These are phyloP conservation scores for Phalacrocorax carbo DNA, from an alignment of 2,113 vertebrate species.

Conservation along the genomic window DNA sequence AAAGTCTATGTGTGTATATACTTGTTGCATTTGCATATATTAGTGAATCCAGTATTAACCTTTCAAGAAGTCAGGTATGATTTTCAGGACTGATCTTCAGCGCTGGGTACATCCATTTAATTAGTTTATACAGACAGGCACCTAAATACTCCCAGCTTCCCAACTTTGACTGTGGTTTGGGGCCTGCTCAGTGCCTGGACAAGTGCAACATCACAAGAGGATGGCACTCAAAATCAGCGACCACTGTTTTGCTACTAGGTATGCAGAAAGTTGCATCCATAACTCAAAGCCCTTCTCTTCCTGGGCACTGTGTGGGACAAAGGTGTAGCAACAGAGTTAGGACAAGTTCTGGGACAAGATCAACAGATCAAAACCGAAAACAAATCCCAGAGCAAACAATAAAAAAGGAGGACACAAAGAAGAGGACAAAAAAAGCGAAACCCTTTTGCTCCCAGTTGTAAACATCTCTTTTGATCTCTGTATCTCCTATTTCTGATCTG, in stretches of 20 bases:
- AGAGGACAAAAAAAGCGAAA: neutral
- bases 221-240: neutral
- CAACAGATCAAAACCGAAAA: neutral
- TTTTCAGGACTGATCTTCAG: neutral
- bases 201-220: neutral
- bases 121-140: neutral
- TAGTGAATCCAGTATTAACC: neutral
- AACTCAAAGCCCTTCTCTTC: neutral
- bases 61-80: neutral
- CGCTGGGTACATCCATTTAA: neutral
- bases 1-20: neutral
- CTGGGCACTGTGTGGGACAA: neutral
- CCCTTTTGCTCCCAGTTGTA: neutral
- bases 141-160: neutral
- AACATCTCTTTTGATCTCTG: conserved; percentile 44
- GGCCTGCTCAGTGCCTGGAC: neutral
- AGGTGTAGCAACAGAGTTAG: neutral
- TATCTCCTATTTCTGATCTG: conserved; percentile 48
- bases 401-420: neutral
- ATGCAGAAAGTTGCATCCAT: neutral
- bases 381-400: neutral
- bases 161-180: neutral
- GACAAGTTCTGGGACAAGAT: neutral
- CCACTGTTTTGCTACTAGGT: neutral
- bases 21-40: neutral